Evolutionary conservation across 1,140 invertebrate species (phyloP).

Genomic region (Polyergus mexicanus): DNA sequence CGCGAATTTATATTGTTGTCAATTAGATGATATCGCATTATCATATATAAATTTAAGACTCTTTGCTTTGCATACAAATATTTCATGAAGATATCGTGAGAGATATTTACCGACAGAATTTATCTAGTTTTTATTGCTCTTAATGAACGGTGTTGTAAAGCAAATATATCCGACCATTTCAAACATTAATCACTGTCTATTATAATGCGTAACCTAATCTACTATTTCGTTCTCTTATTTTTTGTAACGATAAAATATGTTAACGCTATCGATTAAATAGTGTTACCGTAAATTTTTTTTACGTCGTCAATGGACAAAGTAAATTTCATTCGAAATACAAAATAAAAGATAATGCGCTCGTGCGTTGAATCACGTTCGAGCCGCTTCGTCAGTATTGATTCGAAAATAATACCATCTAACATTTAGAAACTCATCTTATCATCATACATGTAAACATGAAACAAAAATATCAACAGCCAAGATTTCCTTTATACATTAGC

Average conservation of each 20-base stretch:
- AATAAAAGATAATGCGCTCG: conserved; percentile 15
- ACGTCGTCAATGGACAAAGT: conserved; percentile 23
- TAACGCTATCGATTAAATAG: conserved; percentile 11
- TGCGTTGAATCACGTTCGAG: not conserved
- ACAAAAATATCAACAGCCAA: not conserved
- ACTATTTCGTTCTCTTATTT: conserved; percentile 26
- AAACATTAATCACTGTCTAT: conserved; percentile 27
- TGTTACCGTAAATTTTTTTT: conserved; percentile 35
- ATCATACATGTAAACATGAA: not conserved
- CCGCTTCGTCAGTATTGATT: not conserved
- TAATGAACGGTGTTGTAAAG: not conserved
- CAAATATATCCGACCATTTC: not conserved
- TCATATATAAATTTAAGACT: not conserved
- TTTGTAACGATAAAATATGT: not conserved
- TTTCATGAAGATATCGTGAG: not conserved
- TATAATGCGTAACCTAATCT: conserved; percentile 21
- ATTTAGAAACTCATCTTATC: not conserved
- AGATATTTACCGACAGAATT: not conserved
- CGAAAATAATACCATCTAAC: not conserved
- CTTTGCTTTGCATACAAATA: not conserved
- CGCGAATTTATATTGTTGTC: not conserved
- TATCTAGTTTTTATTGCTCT: not conserved
- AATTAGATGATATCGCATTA: not conserved
- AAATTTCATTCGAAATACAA: conserved; percentile 11
- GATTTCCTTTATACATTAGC: not conserved